Conservation (phyloP, 2,113 vertebrate species). For the Hippotragus niger region DNA sequence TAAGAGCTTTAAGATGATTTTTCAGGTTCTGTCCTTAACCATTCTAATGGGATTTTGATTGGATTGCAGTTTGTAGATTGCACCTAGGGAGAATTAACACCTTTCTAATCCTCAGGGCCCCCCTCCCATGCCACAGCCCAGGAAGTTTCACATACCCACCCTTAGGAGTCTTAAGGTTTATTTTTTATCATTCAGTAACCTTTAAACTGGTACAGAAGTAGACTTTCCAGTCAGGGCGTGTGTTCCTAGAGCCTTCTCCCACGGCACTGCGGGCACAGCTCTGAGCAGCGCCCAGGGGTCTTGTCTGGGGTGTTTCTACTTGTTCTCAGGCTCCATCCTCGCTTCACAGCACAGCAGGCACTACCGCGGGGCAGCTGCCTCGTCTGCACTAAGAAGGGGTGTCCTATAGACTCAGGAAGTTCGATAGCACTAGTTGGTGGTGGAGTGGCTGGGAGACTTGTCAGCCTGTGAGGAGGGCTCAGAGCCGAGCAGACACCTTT, state of each 20-base stretch:
- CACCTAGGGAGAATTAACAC: not conserved
- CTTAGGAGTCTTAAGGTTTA: not conserved
- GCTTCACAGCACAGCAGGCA: not conserved
- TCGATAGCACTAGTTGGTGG: rapidly evolving
- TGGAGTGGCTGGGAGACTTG: not conserved
- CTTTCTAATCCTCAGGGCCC: not conserved
- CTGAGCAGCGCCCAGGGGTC: rapidly evolving
- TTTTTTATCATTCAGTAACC: not conserved
- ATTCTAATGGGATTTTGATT: not conserved
- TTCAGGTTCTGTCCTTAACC: not conserved
- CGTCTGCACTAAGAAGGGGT: not conserved
- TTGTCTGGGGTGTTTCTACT: no score
- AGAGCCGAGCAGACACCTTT: not conserved
- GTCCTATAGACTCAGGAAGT: not conserved
- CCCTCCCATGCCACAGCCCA: not conserved
- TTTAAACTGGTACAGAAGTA: not conserved
- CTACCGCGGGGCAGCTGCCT: rapidly evolving
- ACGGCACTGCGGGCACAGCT: rapidly evolving
- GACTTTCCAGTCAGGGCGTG: not conserved
- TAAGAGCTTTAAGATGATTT: not conserved
- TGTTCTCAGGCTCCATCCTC: no score
- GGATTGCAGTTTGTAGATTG: not conserved
- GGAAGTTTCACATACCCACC: not conserved
- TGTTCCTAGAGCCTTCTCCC: not conserved
- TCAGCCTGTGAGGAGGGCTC: not conserved